Evolutionary conservation across 2,113 vertebrate genomes (phyloP).

Genomic region (Corythaeola cristata): DNA sequence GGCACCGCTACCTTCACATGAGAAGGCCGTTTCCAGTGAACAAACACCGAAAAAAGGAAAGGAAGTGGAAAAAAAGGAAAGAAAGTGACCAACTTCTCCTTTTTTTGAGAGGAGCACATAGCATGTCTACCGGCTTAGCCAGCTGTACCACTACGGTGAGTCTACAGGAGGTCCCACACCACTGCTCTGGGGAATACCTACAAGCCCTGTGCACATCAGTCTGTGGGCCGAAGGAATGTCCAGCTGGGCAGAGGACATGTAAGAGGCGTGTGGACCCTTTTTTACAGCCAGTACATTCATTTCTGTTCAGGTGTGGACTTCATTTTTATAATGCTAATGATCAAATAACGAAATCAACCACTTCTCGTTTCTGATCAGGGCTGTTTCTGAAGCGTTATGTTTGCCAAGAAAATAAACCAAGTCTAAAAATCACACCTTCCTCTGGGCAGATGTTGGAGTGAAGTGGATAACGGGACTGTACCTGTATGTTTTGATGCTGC

Average conservation of each 20-base stretch:
- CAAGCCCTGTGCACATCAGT: background rate
- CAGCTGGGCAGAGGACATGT: background rate
- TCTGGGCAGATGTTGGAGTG: background rate
- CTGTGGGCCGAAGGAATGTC: background rate
- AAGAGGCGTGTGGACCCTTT: background rate
- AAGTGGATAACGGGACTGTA: background rate
- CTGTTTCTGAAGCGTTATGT: background rate
- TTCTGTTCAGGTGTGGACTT: background rate
- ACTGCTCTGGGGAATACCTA: background rate
- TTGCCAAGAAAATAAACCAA: background rate
- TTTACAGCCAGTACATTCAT: background rate
- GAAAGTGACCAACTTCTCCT: background rate
- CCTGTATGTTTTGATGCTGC: background rate
- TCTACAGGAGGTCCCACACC: background rate
- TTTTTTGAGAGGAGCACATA: background rate
- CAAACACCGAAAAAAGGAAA: background rate
- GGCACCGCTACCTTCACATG: background rate
- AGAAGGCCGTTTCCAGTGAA: background rate
- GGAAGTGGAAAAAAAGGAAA: background rate
- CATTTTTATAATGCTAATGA: background rate
- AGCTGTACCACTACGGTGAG: background rate
- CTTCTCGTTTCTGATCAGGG: background rate
- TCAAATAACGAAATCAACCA: background rate
- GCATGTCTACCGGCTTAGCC: background rate
- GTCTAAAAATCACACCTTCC: background rate